A percentile compares a stretch with the other conserved stretches of the same genome.
Evolutionary conservation across 2,113 vertebrate species (phyloP).

Genomic region (Elanus axillaris): DNA sequence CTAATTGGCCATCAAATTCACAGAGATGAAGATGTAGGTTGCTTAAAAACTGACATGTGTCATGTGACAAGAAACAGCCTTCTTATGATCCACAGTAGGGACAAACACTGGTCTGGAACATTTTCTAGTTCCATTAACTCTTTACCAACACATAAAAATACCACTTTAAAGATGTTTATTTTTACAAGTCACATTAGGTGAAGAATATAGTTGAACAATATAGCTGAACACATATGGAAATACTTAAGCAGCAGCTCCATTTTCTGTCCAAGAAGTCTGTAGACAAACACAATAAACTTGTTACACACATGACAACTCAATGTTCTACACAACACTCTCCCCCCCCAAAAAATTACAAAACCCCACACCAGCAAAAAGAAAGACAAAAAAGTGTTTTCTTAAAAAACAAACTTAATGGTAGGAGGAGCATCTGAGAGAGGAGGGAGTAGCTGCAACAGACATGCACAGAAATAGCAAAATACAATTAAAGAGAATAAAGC

Average conservation of each 20-base stretch:
- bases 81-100: not conserved
- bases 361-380: not conserved
- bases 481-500: not conserved
- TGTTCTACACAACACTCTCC: not conserved
- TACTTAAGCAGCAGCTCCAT: slow-evolving; percentile 25
- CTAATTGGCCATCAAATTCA: not conserved
- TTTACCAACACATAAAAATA: not conserved
- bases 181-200: slow-evolving; percentile 15
- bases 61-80: not conserved
- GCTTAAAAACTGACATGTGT: not conserved
- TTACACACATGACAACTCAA: not conserved
- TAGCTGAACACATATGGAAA: slow-evolving; percentile 36
- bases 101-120: not conserved
- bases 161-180: not conserved
- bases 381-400: not conserved
- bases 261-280: slow-evolving; percentile 3
- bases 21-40: not conserved
- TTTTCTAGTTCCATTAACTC: not conserved
- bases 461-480: not conserved
- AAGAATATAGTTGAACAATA: not conserved
- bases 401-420: not conserved
- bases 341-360: not conserved
- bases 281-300: slow-evolving; percentile 20
- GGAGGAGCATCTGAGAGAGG: not conserved
- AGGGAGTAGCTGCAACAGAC: not conserved